Evolutionary conservation across 2,888 invertebrate genomes (phyloP).

Genomic region (Diarsia brunnea): DNA sequence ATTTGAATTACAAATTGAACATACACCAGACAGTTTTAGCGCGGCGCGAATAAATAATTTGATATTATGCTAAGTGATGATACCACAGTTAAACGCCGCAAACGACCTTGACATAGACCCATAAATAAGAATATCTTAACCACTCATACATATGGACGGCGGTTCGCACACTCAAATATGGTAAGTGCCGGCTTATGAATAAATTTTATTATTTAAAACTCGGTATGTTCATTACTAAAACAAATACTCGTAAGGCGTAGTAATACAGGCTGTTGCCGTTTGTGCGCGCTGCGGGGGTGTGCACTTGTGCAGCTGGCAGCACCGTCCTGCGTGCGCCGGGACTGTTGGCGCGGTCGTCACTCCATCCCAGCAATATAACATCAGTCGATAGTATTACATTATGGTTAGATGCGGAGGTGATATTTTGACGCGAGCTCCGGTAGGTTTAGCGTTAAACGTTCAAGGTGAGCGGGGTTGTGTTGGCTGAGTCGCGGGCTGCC

Average conservation of each 20-base stretch:
- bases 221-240: conserved; percentile 91
- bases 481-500: conserved; percentile 72
- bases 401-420: conserved; percentile 68
- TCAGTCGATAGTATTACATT: conserved; percentile 32
- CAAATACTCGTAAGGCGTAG: conserved; percentile 90
- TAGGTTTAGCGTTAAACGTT: conserved; percentile 80
- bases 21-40: conserved; percentile 87
- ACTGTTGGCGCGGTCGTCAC: not conserved
- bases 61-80: conserved; percentile 90
- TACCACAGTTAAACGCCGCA: conserved; percentile 82
- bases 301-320: not conserved
- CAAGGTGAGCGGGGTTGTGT: conserved; percentile 86
- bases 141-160: conserved; percentile 90
- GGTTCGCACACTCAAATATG: conserved; percentile 89
- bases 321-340: not conserved
- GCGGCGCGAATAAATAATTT: conserved; percentile 89
- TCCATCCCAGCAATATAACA: conserved; percentile 8
- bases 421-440: conserved; percentile 74
- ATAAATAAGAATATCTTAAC: conserved; percentile 90
- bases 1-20: conserved; percentile 90
- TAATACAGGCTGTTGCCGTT: conserved; percentile 87
- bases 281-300: conserved; percentile 29
- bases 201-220: conserved; percentile 91
- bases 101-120: conserved; percentile 89
- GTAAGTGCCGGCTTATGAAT: conserved; percentile 90